Base-by-base conservation (phyloP, 2,888 invertebrate species). In the Auanema freiburgensis region DNA sequence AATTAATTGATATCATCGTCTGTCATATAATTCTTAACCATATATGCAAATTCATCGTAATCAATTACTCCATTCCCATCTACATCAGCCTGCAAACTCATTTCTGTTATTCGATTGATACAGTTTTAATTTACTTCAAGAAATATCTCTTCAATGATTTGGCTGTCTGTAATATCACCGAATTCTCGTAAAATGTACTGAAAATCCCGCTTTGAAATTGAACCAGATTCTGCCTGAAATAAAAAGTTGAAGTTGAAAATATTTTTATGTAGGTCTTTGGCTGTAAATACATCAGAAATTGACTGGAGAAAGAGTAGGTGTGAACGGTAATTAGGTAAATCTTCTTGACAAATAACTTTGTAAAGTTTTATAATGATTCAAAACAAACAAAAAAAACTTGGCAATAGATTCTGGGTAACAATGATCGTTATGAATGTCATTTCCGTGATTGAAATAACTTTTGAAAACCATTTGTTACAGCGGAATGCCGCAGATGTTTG, bases 41-140 rank as follows among this genome's bases (percentile, higher is more conserved):
- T 76, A 62, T 76, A 79, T n/a, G 76, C 66, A 68, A 82, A 83
- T 67, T 82, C 82, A 66, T 83, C 81, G 59, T 72, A 80, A 61
- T 83, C 82, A 33, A 82, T 78, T 21, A 81, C 70, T 6, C 82
- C 81, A 60, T 82, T 82, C 56, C 76, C 74, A 61, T 82, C 82
- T 1, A 82, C 81, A 61, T 81, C 81, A 0, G 72, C 72, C 72
- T 72, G 54, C 43, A 68, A 18, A 33, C 8, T 33, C 33, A 3
- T 5, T 33, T 33, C 4, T 33, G 33, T 33, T 33, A 33, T 33
- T 33, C 8, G 42, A 42, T n/a, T n/a, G 33, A 25, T 51, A 2
- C 42, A 21, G 49, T 24, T 24, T 53, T 5, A 58, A 25, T 24
- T 54, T 53, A 72, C 70, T 67, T 77, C 77, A 49, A 66, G 66